Percentiles rank a stretch among this genome's conserved stretches.
phyloP scores from a whole-genome alignment of 92 coral and sea anemone species.

The Epizoanthus scotinus region DNA sequence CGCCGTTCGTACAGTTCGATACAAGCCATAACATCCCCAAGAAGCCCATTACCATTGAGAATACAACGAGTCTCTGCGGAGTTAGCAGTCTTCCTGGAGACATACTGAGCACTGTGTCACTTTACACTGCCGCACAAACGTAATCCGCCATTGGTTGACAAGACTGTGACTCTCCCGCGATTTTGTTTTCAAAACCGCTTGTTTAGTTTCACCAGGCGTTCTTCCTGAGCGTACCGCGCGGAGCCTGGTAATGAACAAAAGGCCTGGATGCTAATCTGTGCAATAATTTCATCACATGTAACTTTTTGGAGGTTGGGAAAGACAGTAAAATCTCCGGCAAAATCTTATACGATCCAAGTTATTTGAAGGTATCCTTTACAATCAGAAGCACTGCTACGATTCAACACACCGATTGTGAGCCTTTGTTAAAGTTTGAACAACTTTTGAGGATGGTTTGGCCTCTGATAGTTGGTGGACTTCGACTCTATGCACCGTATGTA shows the following conservation, averaged over 20 bases:
- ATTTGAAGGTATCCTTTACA: not conserved
- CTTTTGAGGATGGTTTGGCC: constrained; percentile 76
- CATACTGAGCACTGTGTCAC: constrained; percentile 4
- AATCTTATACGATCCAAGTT: not conserved
- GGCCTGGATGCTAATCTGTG: constrained; percentile 10
- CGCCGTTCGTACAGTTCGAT: constrained; percentile 60
- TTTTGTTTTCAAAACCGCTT: no score
- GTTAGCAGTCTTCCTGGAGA: constrained; percentile 35
- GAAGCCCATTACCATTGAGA: constrained; percentile 50
- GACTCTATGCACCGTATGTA: constrained; percentile 89
- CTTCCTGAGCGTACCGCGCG: constrained; percentile 5
- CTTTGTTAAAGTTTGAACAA: not conserved
- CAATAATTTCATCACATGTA: no score
- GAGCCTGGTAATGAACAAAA: constrained; percentile 2
- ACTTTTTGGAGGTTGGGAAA: no score
- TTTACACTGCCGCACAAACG: not conserved
- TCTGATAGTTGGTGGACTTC: constrained; percentile 68
- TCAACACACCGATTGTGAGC: not conserved
- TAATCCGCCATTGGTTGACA: not conserved
- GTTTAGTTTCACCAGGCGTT: constrained; percentile 53
- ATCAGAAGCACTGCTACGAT: not conserved
- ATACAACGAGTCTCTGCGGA: constrained; percentile 56
- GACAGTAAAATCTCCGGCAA: no score
- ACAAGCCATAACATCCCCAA: constrained; percentile 69
- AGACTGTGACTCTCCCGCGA: no score